Base-by-base conservation (phyloP, 2,113 vertebrate species). In the Cardinalis cardinalis region DNA sequence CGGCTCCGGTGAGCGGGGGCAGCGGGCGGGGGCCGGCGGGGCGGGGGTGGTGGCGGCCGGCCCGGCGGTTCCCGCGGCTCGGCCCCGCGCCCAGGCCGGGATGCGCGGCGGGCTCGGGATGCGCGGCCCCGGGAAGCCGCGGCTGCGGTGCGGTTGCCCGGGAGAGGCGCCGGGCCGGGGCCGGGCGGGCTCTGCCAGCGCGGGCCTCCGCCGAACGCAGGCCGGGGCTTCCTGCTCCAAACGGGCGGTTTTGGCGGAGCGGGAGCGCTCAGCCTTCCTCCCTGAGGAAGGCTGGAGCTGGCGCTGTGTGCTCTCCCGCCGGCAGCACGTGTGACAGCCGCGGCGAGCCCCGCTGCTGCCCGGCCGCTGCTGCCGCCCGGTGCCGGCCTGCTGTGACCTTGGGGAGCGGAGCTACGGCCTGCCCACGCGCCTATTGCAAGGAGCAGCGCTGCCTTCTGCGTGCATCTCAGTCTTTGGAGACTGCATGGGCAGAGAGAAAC, bases 351-450 rank as follows among this genome's bases (percentile, higher is more conserved):
- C 14, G 14, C 29, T 1, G 24, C 32, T 18, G 51, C 51, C 43
- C 48, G 3, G 63, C 28, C 10, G 44, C 55, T 13, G 60, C 60
- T 1, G 25, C 59, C 11, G 44, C 43, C 3, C 43, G 14, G 5
- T 9, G 75, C 60, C 36, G 76, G 72, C 69, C 74, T 9, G 75
- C 63, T 0, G 14, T 36, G 86, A 74, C 90, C 92, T 80, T 70
- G 81, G 74, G 38, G 1, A 38, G 40, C 34, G 1, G 13, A 4
- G 83, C 4, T 2, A 11, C 14, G 26, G 43, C 56, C 77, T 29
- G 73, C 28, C 76, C 28, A 4, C 4, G n/a, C 21, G 20, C 34
- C 24, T 7, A 1, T 0, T 2, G 46, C 51, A 0, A 12, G n/a
- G 38, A 52, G 68, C 55, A 2, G 48, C 4, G 66, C 63, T 58